Evolutionary conservation across 2,797 vertebrate species (phyloP).

Genomic region (Kryptolebias ocellatus): DNA sequence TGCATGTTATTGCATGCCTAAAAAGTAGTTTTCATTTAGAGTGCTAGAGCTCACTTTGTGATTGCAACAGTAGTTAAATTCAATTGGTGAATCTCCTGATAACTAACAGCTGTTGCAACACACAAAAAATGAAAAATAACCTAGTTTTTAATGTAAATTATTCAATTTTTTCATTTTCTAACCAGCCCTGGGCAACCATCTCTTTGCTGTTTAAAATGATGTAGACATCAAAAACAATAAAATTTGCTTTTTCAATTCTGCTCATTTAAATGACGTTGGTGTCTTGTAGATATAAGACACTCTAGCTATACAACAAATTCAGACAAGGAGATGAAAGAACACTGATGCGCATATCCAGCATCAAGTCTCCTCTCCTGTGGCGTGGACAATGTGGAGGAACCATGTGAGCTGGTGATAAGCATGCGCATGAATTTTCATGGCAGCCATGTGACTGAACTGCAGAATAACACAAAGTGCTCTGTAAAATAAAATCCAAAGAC

Average conservation of each 20-base stretch:
- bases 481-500: conserved; percentile 33
- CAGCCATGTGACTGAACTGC: conserved; percentile 26
- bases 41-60: too few species aligned
- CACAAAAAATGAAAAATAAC: too few species aligned
- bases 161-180: too few species aligned
- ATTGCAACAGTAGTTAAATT: too few species aligned
- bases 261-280: conserved; percentile 22
- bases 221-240: conserved; percentile 13
- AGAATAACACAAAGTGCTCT: conserved; percentile 14
- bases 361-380: conserved; percentile 14
- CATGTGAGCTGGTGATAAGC: conserved; percentile 58
- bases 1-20: too few species aligned
- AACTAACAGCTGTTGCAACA: too few species aligned
- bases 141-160: too few species aligned
- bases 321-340: conserved; percentile 7
- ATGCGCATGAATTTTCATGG: conserved; percentile 38
- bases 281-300: conserved; percentile 11
- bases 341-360: conserved; percentile 6
- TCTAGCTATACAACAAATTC: conserved; percentile 12
- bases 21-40: too few species aligned
- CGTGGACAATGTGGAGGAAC: conserved; percentile 39
- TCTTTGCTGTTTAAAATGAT: conserved; percentile 1
- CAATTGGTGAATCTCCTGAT: too few species aligned
- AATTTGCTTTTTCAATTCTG: conserved; percentile 8
- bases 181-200: not conserved